A percentile compares a stretch with the other conserved stretches of the same genome.
phyloP scores from a whole-genome alignment of 2,113 vertebrate species.

The Tragulus kanchil region DNA sequence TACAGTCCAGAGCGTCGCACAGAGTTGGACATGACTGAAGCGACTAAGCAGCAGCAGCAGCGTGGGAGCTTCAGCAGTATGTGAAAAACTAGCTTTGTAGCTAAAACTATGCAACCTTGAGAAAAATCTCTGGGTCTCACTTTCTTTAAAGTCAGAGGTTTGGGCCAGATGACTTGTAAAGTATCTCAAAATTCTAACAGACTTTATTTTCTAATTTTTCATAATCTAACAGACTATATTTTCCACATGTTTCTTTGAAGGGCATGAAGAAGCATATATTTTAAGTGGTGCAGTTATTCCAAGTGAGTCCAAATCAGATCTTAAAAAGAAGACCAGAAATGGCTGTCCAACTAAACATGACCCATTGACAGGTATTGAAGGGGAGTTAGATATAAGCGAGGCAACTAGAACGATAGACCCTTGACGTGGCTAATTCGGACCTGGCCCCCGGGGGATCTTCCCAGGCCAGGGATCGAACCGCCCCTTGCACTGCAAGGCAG shows the following conservation, averaged over 20 bases:
- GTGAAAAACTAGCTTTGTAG: conserved; percentile 35
- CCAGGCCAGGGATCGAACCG: too few relatives aligned
- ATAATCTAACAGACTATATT: conserved; percentile 40
- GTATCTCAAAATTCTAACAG: conserved; percentile 22
- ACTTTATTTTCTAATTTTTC: neutral
- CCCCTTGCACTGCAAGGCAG: too few relatives aligned
- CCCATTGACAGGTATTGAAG: neutral
- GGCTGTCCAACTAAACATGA: neutral
- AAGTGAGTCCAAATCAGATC: conserved; percentile 10
- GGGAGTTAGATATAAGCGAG: neutral
- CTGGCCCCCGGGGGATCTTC: too few relatives aligned
- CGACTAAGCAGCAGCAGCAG: too few relatives aligned
- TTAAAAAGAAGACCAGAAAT: conserved; percentile 37
- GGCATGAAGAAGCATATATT: conserved; percentile 5
- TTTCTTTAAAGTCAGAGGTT: conserved; percentile 42
- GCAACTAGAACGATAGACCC: too few relatives aligned
- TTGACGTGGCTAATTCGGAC: too few relatives aligned
- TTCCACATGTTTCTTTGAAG: neutral
- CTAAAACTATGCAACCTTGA: conserved; percentile 35
- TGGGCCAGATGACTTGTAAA: conserved; percentile 27
- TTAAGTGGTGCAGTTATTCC: neutral
- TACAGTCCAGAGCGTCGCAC: too few relatives aligned
- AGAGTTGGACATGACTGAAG: too few relatives aligned
- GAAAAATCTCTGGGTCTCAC: neutral
- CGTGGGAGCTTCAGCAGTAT: neutral